phyloP scores from a whole-genome alignment of 2,888 invertebrate genomes.

The Eupithecia exiguata region DNA sequence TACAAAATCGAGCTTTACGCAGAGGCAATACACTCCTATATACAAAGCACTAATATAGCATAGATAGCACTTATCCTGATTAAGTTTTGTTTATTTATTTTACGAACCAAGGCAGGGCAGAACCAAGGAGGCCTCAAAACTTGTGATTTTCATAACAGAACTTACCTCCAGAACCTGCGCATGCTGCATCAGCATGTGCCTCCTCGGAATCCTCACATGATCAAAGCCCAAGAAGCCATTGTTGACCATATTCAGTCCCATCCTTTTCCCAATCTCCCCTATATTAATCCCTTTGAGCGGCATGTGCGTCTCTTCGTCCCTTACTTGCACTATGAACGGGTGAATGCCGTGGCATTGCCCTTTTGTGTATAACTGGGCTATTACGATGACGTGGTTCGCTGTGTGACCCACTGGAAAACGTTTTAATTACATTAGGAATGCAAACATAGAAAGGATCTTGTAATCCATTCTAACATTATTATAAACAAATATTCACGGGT shows the following conservation, averaged over 20 bases:
- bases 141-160: background rate
- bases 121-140: background rate
- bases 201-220: conserved; percentile 92
- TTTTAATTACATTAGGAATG: background rate
- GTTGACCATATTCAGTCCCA: conserved; percentile 94
- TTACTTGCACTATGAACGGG: conserved; percentile 94
- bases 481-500: no score
- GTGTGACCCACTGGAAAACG: conserved; percentile 92
- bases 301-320: conserved; percentile 93
- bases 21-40: no score
- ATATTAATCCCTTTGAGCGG: conserved; percentile 94
- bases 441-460: background rate
- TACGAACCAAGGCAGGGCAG: no score
- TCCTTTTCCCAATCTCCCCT: conserved; percentile 97
- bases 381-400: conserved; percentile 94
- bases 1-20: no score
- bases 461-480: background rate
- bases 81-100: no score
- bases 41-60: no score
- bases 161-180: conserved; percentile 88
- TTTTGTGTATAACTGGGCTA: conserved; percentile 94
- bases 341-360: conserved; percentile 94
- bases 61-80: no score
- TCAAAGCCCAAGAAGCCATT: conserved; percentile 96
- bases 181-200: conserved; percentile 96